A percentile compares a stretch with the other conserved stretches of the same genome.
These are phyloP conservation scores for Amblyornis subalaris DNA, from an alignment of 2,113 vertebrate species.

Conservation along the genomic window DNA sequence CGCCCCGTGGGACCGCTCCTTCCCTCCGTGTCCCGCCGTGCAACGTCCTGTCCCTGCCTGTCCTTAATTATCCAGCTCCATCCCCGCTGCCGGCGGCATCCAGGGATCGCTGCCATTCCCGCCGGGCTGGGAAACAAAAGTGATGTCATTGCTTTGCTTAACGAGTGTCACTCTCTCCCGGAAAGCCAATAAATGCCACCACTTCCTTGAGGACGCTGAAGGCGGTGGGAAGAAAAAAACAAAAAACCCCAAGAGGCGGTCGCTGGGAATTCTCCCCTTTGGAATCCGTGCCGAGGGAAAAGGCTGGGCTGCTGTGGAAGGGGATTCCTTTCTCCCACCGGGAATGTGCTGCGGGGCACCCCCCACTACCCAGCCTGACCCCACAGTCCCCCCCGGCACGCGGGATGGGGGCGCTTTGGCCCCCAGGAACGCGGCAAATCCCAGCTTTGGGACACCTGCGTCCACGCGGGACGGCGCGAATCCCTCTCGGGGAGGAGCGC, in stretches of 20 bases:
- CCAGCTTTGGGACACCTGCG: background rate
- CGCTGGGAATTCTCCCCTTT: background rate
- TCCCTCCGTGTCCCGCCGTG: background rate
- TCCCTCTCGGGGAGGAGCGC: background rate
- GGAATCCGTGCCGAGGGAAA: rapidly evolving
- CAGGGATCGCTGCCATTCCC: background rate
- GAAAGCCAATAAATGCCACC: background rate
- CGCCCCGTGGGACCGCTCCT: background rate
- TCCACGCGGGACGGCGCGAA: background rate
- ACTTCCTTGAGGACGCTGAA: background rate
- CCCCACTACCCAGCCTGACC: rapidly evolving
- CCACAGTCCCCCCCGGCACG: rapidly evolving
- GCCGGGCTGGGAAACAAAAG: background rate
- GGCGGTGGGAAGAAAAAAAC: rapidly evolving
- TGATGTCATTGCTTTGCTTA: background rate
- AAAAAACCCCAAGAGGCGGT: background rate
- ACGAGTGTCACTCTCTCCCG: background rate
- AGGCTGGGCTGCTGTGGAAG: background rate
- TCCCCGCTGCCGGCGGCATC: background rate
- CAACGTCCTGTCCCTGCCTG: background rate
- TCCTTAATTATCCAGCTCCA: background rate
- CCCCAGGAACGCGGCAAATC: background rate
- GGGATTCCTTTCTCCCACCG: background rate
- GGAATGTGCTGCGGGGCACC: background rate
- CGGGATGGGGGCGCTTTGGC: rapidly evolving